These are phyloP conservation scores for Emesis furor DNA, from an alignment of 2,888 invertebrate species.

Conservation along the genomic window DNA sequence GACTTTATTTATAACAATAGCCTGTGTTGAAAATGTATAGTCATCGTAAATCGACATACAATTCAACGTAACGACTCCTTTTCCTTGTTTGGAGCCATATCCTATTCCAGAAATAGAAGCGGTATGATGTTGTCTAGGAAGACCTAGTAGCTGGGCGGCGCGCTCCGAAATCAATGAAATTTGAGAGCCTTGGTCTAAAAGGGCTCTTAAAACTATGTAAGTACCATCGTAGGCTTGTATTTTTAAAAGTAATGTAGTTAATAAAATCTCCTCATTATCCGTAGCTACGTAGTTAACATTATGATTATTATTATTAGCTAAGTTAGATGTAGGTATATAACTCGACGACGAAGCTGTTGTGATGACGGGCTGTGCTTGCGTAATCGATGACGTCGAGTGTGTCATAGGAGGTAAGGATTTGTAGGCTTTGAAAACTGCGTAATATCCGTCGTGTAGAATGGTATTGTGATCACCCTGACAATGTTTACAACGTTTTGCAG, in stretches of 20 bases:
- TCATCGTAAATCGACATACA: conserved; percentile 19
- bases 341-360: background rate
- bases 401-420: background rate
- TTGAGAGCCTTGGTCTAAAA: conserved; percentile 39
- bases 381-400: conserved; percentile 28
- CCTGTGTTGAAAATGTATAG: conserved; percentile 11
- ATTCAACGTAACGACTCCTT: background rate
- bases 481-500: no score
- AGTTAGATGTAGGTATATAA: background rate
- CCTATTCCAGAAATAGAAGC: conserved; percentile 35
- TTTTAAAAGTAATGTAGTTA: conserved; percentile 32
- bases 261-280: conserved; percentile 21
- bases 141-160: conserved; percentile 29
- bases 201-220: conserved; percentile 6
- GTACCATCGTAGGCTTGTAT: conserved; percentile 31
- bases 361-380: conserved; percentile 4
- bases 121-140: conserved; percentile 12
- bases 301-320: conserved; percentile 22
- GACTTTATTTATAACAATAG: background rate
- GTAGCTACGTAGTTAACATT: background rate
- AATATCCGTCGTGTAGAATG: conserved; percentile 29
- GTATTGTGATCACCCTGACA: conserved; percentile 10
- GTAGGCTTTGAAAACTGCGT: background rate
- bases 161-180: conserved; percentile 36
- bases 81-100: background rate